Evolutionary conservation across 2,888 invertebrate genomes (phyloP).

Genomic region (Nemapogon koenigi): DNA sequence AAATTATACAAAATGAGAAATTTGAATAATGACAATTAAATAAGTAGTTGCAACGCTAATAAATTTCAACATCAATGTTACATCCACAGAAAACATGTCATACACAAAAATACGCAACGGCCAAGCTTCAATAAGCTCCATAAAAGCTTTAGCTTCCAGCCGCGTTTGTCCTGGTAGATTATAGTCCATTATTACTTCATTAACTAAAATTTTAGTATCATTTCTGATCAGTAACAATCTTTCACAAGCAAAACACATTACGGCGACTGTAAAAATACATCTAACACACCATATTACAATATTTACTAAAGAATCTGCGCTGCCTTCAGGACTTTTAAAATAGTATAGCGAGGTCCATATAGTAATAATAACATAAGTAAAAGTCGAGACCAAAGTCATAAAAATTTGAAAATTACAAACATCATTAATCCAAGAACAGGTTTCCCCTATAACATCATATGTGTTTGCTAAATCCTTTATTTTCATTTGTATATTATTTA

Average conservation of each 20-base stretch:
- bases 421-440: conserved; percentile 13
- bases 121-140: conserved; percentile 15
- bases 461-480: conserved; percentile 11
- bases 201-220: conserved; percentile 13
- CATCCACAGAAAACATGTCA: conserved; percentile 40
- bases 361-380: conserved; percentile 12
- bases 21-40: conserved; percentile 42
- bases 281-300: conserved; percentile 11
- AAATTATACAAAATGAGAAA: conserved; percentile 34
- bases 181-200: conserved; percentile 16
- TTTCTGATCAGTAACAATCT: conserved; percentile 9
- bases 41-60: conserved; percentile 43
- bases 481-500: conserved; percentile 6
- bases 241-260: conserved; percentile 13
- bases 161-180: conserved; percentile 9
- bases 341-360: conserved; percentile 13
- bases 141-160: conserved; percentile 15
- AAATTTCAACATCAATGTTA: conserved; percentile 40
- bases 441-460: conserved; percentile 14
- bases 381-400: conserved; percentile 12
- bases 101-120: conserved; percentile 28
- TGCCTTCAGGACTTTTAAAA: conserved; percentile 3
- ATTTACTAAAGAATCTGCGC: conserved; percentile 6
- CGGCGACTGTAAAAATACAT: conserved; percentile 8
- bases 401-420: conserved; percentile 15